Base-by-base conservation (phyloP, 2,797 vertebrate genomes). In the Numenius phaeopus region DNA sequence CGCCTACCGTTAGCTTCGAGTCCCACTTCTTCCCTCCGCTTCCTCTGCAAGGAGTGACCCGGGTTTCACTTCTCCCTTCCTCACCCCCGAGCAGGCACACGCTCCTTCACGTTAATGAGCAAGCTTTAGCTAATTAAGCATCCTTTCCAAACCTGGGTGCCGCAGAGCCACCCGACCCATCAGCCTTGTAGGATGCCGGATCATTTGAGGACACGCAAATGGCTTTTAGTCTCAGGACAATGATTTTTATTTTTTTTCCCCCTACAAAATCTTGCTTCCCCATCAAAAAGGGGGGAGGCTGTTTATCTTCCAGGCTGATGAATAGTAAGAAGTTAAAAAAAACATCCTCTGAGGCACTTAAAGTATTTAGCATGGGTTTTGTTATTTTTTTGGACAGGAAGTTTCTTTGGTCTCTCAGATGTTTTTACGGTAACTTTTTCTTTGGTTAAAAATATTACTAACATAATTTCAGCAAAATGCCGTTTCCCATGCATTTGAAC, bases 401-500 rank as follows among this genome's bases (percentile, higher is more conserved):
- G 52, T 86, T 83, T 70, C 57, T 55, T 76, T 46, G 54, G 54
- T 86, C 59, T 40, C 44, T 39, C 73, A 37, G 47, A 58, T 81
- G 61, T 89, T 82, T 55, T 77, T 46, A 67, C 4, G 15, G 50
- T 29, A 84, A 90, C 83, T 96, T 96, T 96, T 92, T 32, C 47
- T 96, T 98, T 98, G 98, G 98, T 98, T 98, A 97, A 91, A 92
- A 96, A 77, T 97, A 96, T 97, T 96, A 88, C 96, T 94, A 96
- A 97, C 96, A 95, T 92, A 95, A 97, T 98, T 97, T 97, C 97
- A 97, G 98, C 97, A 97, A 98, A 98, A 97, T 58, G 95, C 96
- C 81, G 84, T 93, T 98, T 98, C 97, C 97, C 96, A 40, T 87
- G 77, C 84, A 77, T 83, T 95, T 80, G 81, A 57, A 88, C 76